Base-by-base conservation (phyloP, 53 echinoderm and acorn worm genomes). In the Temnopleurus reevesii region DNA sequence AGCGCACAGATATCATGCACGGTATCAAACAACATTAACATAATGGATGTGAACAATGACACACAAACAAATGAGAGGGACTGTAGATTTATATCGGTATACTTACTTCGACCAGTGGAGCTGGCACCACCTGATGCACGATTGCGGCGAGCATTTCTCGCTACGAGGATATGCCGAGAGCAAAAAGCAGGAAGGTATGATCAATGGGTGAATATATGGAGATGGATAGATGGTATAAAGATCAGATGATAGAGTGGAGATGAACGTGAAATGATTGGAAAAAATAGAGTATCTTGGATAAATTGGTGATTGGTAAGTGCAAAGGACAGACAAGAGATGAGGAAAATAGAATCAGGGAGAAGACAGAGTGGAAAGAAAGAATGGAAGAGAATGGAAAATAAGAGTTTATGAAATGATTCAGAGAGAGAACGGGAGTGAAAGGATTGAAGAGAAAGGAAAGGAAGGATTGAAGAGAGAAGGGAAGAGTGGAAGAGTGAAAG, bases 101-200 rank as follows among this genome's bases (percentile, higher is more conserved):
- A 87, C 88, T 87, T 53, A 87, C 88, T 46, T 65, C 88, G 46
- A 66, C 53, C 15, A 9, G 88, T 31, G 8, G 65, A 29, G 30
- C 19, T 71, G 15, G 88, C 29, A 47, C 71, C 71, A 35, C 13
- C 49, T 31, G 88, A 49, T 28, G 88, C 46, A 29, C 88, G 88
- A 34, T 47, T 87, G 45, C 88, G 88, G 47, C 88, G 53, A 49
- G 88, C 88, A 66, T 87, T 66, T 66, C 71, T 87, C 71, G 64
- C 88, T 87, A 87, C 71, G 35, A 30, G 38, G 53, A 43, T 59
- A 47, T 87, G 65, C 47, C 88, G 41, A 87, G 3, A 87, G 24
- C 36, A 66, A 49, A 87, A 66, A 66, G 71, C 53, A 49, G 46
- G 88, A 65, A 71, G 71, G 71, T 71, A 71, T 71, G 71, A 56